phyloP scores from a whole-genome alignment of 64 coral and sea anemone species.

The Montipora foliosa region DNA sequence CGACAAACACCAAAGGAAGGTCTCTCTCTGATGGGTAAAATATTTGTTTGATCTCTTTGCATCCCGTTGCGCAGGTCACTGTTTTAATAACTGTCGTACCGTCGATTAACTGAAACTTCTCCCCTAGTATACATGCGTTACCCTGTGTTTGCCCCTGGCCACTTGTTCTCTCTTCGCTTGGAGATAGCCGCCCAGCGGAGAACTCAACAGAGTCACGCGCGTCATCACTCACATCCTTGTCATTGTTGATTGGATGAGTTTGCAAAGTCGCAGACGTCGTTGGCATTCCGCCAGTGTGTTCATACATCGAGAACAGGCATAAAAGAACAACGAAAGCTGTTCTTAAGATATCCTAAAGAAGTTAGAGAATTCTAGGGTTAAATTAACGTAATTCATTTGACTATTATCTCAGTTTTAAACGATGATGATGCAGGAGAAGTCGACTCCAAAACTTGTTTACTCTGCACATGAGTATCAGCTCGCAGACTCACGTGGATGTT shows the following conservation, averaged over 20 bases:
- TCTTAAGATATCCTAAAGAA: background rate
- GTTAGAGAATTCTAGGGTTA: background rate
- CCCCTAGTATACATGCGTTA: background rate
- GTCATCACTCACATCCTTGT: background rate
- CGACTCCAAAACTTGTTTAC: no score
- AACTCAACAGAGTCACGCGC: background rate
- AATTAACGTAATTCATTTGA: no score
- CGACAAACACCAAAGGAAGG: background rate
- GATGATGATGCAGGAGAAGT: no score
- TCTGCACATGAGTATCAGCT: no score
- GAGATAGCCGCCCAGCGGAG: background rate
- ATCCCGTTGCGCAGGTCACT: background rate
- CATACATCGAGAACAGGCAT: background rate
- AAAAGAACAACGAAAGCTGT: background rate
- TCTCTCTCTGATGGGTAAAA: background rate
- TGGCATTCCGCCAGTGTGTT: background rate
- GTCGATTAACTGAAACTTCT: background rate
- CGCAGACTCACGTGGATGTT: no score
- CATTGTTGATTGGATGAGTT: background rate
- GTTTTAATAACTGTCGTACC: background rate
- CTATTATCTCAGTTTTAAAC: no score
- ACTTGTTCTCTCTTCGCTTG: background rate
- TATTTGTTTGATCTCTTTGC: background rate
- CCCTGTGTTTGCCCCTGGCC: background rate
- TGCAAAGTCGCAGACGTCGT: background rate